Evolutionary conservation across 2,888 invertebrate genomes (phyloP), one percentile per base, ranked within the genome.

Genomic region (Tyria jacobaeae): DNA sequence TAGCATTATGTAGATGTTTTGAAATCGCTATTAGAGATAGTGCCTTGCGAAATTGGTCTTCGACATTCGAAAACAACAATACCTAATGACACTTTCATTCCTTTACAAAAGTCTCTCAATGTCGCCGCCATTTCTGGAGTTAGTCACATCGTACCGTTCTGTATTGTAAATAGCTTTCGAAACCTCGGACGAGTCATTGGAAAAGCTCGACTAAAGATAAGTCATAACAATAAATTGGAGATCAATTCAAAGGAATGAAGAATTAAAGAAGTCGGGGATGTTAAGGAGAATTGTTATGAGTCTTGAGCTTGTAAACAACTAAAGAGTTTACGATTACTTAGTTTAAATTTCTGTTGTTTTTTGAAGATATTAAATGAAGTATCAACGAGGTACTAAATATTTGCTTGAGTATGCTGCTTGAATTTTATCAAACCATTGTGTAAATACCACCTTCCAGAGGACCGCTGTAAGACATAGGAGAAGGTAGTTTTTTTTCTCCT

Each of bases 81-180:
- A 66, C 60, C 65, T 64, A 76, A 76, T 73, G 68, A 63, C 63
- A 69, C 76, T 76, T 78, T 78, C 71, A 66, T 73, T 64, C 68
- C 70, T 71, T 57, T 53, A 70, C 70, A 76, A 76, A 71, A 62
- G 66, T 50, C 62, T 54, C 35, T 50, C 35, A 39, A 15, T 62
- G 34, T 15, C 25, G 51, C 56, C 59, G 47, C 53, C 62, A 39
- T 37, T 59, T 25, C 49, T 63, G 59, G 66, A 57, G 60, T 56
- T 62, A 57, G 48, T 66, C 62, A 62, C 63, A 70, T 64, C 27
- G 50, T 48, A 57, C 54, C 27, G 39, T 60, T 61, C 57, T 63
- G 60, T 50, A 55, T 51, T 34, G 57, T 76, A 75, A 76, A n/a
- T 35, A 41, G 35, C 64, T 70, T 68, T 68, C 57, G 64, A 66